A percentile compares a stretch with the other conserved stretches of the same genome.
Evolutionary conservation across 2,888 invertebrate species (phyloP).

Genomic region (Eupithecia exiguata): DNA sequence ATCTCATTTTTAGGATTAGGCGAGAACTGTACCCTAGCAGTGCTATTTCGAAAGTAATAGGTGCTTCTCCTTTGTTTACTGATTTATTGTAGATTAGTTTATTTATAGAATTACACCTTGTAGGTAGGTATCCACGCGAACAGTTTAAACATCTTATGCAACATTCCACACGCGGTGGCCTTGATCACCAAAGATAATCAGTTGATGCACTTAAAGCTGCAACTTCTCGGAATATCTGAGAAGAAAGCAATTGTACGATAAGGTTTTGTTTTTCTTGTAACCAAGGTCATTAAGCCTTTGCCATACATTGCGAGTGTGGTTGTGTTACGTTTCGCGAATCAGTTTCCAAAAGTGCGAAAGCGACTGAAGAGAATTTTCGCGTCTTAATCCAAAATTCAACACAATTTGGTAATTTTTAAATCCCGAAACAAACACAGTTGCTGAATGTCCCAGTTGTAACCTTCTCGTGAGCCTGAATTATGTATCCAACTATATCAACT

Average conservation of each 20-base stretch:
- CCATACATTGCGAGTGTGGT: constrained; percentile 4
- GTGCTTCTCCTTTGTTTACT: not conserved
- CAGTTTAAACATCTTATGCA: constrained; percentile 27
- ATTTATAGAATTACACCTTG: not conserved
- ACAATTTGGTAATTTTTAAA: not conserved
- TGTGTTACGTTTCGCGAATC: not conserved
- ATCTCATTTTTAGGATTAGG: not conserved
- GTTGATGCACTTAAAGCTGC: constrained; percentile 38
- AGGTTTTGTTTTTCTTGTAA: constrained; percentile 44
- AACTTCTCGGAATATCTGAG: constrained; percentile 41
- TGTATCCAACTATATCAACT: not conserved
- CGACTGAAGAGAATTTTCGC: not conserved
- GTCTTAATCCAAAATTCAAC: not conserved
- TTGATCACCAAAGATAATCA: constrained; percentile 45
- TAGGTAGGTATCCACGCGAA: constrained; percentile 4
- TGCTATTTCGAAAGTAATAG: not conserved
- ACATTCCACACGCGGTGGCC: constrained; percentile 41
- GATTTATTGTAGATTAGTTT: not conserved
- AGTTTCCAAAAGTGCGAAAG: not conserved
- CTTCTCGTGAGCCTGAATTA: not conserved
- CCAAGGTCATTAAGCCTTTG: constrained; percentile 24
- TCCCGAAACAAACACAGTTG: not conserved
- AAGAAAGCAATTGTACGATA: constrained; percentile 41
- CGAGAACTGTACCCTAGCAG: not conserved
- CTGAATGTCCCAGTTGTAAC: not conserved